Evolutionary conservation across 2,113 vertebrate genomes (phyloP), one percentile per base, ranked within the genome.

Genomic region (Megalops atlanticus): DNA sequence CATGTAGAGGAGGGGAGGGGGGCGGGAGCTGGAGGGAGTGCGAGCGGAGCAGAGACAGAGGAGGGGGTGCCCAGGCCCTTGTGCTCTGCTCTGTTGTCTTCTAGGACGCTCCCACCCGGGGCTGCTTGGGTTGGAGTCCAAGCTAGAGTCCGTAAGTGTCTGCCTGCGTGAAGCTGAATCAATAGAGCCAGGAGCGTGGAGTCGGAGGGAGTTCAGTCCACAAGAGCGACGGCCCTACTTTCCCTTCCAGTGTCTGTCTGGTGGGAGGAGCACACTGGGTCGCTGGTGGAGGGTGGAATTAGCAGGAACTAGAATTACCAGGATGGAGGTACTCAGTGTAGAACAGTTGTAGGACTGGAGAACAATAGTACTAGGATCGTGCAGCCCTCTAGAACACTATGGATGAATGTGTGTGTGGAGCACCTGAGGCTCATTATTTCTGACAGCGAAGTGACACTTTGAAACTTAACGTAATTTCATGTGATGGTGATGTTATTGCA

Each of bases 1-100:
- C 84, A 93, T 97, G 91, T 97, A 91, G 92, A 79, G 40, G 79
- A 71, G 24, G 47, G 16, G 27, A 49, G 18, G 43, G 43, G n/a
- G 15, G 31, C 41, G 16, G 16, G 41, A 71, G 41, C 18, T 77
- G 72, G 31, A 10, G 90, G 85, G 90, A 79, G 84, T 45, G 68
- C 3, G 43, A 74, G 43, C 80, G 81, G 71, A 76, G 15, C 31
- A 81, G 74, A 74, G 70, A 47, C 36, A 31, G 47, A n/a, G 27
- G 54, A 84, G 75, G 70, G 74, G 21, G 43, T 27, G 83, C 80
- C 54, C 47, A 27, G 82, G 84, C 81, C n/a, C 14, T 41, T 40
- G 82, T 47, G 15, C 40, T 69, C 76, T 54, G 76, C 74, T 78
- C 18, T 24, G 47, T 49, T 35, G 39, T 80, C 15, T 70, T 83